These are phyloP conservation scores for Adelosebastes latens DNA, from an alignment of 2,797 vertebrate genomes.

Conservation along the genomic window DNA sequence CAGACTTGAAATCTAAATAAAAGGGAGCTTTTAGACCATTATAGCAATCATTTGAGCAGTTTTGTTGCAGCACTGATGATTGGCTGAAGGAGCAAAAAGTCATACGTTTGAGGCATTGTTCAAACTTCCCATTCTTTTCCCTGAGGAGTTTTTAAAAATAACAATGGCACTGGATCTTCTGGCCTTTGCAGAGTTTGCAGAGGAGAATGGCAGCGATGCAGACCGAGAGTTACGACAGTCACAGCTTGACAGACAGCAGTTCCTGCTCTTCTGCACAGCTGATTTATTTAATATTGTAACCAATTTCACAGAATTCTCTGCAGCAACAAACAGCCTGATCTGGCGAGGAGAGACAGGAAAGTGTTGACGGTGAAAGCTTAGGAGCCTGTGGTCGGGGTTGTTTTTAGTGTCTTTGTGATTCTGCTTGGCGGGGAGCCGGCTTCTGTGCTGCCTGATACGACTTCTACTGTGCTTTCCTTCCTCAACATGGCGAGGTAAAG, in stretches of 20 bases:
- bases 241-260: neutral
- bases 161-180: neutral
- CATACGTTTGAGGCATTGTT: neutral
- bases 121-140: neutral
- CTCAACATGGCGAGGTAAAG: neutral
- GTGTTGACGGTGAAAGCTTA: constrained; percentile 45
- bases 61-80: neutral
- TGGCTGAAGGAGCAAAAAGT: neutral
- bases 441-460: constrained; percentile 8
- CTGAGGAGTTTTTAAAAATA: neutral
- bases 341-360: constrained; percentile 28
- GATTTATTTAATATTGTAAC: constrained; percentile 37
- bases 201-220: neutral
- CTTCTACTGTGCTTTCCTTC: neutral
- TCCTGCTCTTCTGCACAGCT: neutral
- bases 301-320: constrained; percentile 18
- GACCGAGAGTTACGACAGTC: constrained; percentile 12
- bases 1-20: neutral
- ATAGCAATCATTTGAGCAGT: neutral
- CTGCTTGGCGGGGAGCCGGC: constrained; percentile 29
- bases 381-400: constrained; percentile 44
- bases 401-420: constrained; percentile 58
- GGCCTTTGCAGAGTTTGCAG: neutral
- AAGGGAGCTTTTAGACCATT: neutral
- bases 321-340: constrained; percentile 39